Evolutionary conservation across 2,888 invertebrate genomes (phyloP), one percentile per base, ranked within the genome.

Genomic region (Allacma fusca): DNA sequence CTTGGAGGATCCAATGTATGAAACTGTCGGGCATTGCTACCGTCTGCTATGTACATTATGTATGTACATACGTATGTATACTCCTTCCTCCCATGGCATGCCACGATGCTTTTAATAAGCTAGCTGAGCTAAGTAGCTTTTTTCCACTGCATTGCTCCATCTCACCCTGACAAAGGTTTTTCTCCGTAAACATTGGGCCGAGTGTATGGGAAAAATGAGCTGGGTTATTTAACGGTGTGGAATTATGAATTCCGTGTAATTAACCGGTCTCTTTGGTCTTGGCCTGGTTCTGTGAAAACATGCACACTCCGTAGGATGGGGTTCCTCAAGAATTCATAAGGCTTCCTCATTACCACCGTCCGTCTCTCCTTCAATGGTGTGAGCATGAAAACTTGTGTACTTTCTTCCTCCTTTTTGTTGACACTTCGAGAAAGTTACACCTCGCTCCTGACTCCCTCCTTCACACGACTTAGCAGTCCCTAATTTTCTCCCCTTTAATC

Each of bases 241-340:
- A 50, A 50, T 50, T 50, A 50, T 13, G 19, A 19, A 50, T 50
- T 50, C 9, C 50, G 50, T 50, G 16, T 50, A 50, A 50, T 50
- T 50, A 50, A 50, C 19, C 50, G n/a, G 50, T 50, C 50, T 50
- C 50, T 50, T 50, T 50, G 50, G 50, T 50, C 50, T 50, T 50
- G 16, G 50, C 1, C 50, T 16, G 4, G 9, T 9, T 34, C 9
- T 4, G 34, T 9, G 4, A 34, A 34, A 7, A 34, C 50, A 13
- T 13, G 50, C 16, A 13, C 50, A 19, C 40, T 40, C 40, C 19
- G 50, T 50, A 34, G 5, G 9, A 9, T 50, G 50, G n/a, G 50
- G 2, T n/a, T 40, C 40, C 50, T 50, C 50, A 50, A 50, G 50
- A 50, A 50, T 50, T 50, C n/a, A 50, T 50, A 50, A 50, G 50